Evolutionary conservation across 2,888 invertebrate genomes (phyloP).

Genomic region (Sussaba pulchella): DNA sequence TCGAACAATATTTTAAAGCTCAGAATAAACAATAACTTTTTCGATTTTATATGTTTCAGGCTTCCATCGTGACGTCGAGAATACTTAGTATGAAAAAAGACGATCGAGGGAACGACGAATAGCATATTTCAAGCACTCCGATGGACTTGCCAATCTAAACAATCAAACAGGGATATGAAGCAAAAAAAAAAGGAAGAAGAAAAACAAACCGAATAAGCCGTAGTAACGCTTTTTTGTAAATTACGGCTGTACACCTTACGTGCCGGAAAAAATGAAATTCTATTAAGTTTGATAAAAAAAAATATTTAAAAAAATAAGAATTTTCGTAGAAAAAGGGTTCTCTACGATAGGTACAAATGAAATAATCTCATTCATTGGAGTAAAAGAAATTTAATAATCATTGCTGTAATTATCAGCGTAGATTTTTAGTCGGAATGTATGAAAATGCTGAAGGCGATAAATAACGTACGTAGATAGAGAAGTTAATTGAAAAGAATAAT

Average conservation of each 20-base stretch:
- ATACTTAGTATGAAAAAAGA: constrained; percentile 35
- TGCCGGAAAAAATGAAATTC: constrained; percentile 7
- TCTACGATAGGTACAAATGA: constrained; percentile 34
- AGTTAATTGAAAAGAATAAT: constrained; percentile 20
- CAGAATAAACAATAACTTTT: no score
- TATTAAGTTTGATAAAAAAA: constrained; percentile 1
- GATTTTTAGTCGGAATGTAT: constrained; percentile 33
- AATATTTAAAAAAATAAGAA: constrained; percentile 20
- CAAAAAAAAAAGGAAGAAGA: background rate
- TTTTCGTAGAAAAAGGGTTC: constrained; percentile 17
- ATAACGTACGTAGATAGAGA: constrained; percentile 12
- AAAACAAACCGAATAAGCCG: background rate
- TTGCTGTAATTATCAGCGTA: constrained; percentile 50
- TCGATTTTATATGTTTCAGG: constrained; percentile 1
- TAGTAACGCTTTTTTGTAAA: constrained; percentile 1
- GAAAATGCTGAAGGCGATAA: constrained; percentile 8
- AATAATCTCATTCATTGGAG: constrained; percentile 20
- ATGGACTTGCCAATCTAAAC: background rate
- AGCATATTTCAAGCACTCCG: constrained; percentile 32
- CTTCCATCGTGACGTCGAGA: constrained; percentile 46
- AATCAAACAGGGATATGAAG: background rate
- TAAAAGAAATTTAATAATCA: constrained; percentile 27
- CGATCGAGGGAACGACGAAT: constrained; percentile 50
- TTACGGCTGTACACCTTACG: constrained; percentile 22
- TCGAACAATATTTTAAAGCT: no score